Percentiles rank a stretch among this genome's conserved stretches.
These are phyloP conservation scores for Stegastes partitus DNA, from an alignment of 2,113 vertebrate genomes.

Conservation along the genomic window DNA sequence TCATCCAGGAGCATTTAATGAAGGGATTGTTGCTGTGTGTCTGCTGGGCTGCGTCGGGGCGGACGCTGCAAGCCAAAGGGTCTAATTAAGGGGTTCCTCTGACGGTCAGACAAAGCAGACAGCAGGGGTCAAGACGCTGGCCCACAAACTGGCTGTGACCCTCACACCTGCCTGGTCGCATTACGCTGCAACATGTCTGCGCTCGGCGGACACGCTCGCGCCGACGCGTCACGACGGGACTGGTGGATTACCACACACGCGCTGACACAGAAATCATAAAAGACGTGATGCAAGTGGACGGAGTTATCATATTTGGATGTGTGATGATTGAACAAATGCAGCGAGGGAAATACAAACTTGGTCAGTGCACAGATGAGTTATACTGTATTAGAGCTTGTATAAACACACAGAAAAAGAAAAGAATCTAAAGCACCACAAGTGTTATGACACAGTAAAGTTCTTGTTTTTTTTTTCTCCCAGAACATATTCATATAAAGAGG, in stretches of 20 bases:
- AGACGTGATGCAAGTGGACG: neutral
- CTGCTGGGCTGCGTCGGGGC: conserved; percentile 54
- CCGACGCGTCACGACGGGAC: conserved; percentile 39
- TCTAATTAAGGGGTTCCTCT: conserved; percentile 80
- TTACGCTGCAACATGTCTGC: conserved; percentile 67
- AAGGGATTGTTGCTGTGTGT: conserved; percentile 70
- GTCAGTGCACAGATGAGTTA: neutral
- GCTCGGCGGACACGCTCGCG: conserved; percentile 42
- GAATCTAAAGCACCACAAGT: neutral
- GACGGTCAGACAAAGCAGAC: conserved; percentile 77
- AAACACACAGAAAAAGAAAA: neutral
- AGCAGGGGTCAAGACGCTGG: conserved; percentile 74
- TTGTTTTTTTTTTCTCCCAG: neutral
- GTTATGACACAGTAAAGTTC: neutral
- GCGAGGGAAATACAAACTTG: neutral
- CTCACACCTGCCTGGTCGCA: conserved; percentile 81
- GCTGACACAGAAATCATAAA: conserved; percentile 18
- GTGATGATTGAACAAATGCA: neutral
- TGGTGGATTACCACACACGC: conserved; percentile 45
- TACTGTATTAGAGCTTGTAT: neutral
- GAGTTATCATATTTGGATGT: neutral
- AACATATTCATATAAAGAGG: neutral
- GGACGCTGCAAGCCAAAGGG: conserved; percentile 63
- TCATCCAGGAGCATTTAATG: conserved; percentile 82
- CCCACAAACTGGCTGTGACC: conserved; percentile 80